A percentile compares a stretch with the other conserved stretches of the same genome.
Conservation (phyloP, 2,797 vertebrate species). For the Gallinago stenura region DNA sequence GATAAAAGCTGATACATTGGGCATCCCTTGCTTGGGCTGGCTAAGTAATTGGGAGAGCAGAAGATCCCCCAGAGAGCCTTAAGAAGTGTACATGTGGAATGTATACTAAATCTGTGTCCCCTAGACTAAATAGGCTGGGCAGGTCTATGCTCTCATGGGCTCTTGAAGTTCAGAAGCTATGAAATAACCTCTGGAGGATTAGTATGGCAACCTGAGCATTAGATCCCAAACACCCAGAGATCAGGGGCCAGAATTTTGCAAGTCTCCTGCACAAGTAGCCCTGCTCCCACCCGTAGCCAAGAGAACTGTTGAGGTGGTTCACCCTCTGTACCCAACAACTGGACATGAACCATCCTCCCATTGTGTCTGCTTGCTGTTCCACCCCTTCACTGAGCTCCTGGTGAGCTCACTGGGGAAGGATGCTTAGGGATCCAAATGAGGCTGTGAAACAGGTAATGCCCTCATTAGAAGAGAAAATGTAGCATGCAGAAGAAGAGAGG, state of each 20-base stretch:
- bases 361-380: neutral
- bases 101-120: neutral
- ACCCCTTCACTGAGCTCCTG: neutral
- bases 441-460: constrained; percentile 44
- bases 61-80: neutral
- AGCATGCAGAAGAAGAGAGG: neutral
- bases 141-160: neutral
- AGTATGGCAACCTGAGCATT: neutral
- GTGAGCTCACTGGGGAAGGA: neutral
- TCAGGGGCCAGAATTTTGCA: neutral
- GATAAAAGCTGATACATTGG: neutral
- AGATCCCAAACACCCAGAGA: neutral
- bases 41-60: neutral
- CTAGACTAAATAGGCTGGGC: neutral
- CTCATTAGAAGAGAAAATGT: constrained; percentile 44
- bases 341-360: neutral
- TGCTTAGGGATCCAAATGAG: neutral
- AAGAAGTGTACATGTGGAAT: neutral
- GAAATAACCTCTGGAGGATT: neutral
- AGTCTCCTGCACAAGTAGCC: neutral
- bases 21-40: fast-evolving
- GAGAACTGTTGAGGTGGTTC: neutral
- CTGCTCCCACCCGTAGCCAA: neutral
- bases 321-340: neutral
- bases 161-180: neutral